Conservation (phyloP, 2,113 vertebrate genomes). For the Calcarius ornatus region DNA sequence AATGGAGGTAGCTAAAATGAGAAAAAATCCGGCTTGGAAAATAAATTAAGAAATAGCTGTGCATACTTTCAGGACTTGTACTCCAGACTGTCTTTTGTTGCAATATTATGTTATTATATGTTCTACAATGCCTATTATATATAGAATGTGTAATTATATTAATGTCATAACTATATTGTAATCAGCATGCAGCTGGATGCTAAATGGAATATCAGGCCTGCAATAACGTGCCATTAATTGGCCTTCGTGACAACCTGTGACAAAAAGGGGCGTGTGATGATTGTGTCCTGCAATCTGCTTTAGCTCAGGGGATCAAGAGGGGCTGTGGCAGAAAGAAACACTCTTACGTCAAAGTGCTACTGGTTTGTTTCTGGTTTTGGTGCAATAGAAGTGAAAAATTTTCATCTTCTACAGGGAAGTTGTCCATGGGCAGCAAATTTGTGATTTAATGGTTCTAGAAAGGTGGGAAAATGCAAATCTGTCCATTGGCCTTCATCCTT, state of each 20-base stretch:
- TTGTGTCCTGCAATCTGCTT: not conserved
- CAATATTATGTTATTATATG: not conserved
- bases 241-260: not conserved
- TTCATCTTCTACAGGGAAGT: not conserved
- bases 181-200: not conserved
- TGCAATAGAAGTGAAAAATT: not conserved
- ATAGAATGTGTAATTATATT: constrained; percentile 22
- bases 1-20: not conserved
- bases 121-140: not conserved
- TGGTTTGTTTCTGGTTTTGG: not conserved
- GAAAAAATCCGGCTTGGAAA: not conserved
- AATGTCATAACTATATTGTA: constrained; percentile 7
- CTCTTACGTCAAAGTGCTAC: not conserved
- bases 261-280: not conserved
- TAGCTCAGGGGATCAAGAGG: not conserved
- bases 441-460: not conserved
- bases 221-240: not conserved
- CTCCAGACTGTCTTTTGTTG: not conserved
- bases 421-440: not conserved
- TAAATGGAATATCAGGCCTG: not conserved
- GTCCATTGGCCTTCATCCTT: not conserved
- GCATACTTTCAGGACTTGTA: not conserved
- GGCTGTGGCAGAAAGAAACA: not conserved
- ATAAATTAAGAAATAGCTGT: not conserved
- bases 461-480: not conserved